Evolutionary conservation across 1,140 invertebrate genomes (phyloP).

Genomic region (Leptestheria dahalacensis): DNA sequence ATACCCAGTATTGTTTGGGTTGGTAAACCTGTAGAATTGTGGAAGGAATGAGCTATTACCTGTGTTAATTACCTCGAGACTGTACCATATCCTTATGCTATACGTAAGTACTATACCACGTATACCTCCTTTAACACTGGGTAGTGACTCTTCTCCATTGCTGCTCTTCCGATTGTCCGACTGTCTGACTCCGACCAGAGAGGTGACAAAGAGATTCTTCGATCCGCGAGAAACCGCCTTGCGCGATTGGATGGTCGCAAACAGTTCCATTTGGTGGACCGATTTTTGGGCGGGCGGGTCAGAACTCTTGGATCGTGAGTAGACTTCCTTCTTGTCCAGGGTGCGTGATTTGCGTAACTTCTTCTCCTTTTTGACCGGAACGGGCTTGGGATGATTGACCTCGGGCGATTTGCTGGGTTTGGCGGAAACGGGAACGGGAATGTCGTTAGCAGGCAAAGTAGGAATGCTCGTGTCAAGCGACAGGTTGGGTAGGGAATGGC

Average conservation of each 20-base stretch:
- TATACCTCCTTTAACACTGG: not conserved
- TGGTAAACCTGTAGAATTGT: no score
- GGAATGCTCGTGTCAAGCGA: not conserved
- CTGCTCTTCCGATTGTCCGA: not conserved
- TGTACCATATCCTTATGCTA: no score
- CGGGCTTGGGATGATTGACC: not conserved
- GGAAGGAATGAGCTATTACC: no score
- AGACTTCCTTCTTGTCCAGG: not conserved
- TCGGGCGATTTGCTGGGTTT: no score
- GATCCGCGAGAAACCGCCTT: slow-evolving; percentile 8
- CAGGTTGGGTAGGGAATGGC: not conserved
- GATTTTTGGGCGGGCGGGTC: not conserved
- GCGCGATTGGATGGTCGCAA: slow-evolving; percentile 13
- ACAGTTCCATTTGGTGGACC: slow-evolving; percentile 11
- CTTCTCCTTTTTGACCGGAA: not conserved
- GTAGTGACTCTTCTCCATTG: not conserved
- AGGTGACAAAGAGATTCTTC: slow-evolving; percentile 13
- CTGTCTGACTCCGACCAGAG: slow-evolving; percentile 9
- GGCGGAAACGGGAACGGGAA: no score
- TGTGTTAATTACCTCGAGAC: no score
- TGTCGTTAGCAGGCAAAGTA: no score
- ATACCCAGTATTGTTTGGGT: not conserved
- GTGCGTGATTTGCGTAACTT: not conserved
- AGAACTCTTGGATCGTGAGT: slow-evolving; percentile 1
- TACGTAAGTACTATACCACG: no score